Conservation (phyloP, 2,888 invertebrate species). For the Chymomyza amoena region DNA sequence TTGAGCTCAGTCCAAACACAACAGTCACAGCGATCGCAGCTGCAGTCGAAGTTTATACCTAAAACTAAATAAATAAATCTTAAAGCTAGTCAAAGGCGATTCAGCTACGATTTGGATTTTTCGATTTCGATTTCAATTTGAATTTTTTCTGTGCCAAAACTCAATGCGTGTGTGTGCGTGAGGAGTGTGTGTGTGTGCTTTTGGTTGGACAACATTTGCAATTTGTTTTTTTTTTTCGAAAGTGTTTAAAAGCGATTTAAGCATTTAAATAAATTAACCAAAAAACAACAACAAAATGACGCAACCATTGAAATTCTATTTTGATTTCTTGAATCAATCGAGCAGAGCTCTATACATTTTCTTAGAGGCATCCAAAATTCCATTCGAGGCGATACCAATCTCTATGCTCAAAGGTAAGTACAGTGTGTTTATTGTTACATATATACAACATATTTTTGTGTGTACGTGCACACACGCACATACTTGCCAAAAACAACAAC, state of each 20-base stretch:
- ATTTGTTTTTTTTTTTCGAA: neutral
- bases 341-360: conserved; percentile 87
- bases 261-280: neutral
- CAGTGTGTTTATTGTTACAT: neutral
- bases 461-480: neutral
- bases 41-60: neutral
- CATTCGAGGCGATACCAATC: conserved; percentile 83
- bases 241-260: conserved; percentile 3
- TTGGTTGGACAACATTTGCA: neutral
- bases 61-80: neutral
- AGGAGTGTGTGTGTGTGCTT: neutral
- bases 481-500: neutral
- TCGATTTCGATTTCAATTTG: neutral
- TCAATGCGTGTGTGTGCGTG: neutral
- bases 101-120: neutral
- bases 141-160: neutral
- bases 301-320: conserved; percentile 83
- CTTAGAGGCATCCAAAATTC: conserved; percentile 83
- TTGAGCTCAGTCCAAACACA: conserved; percentile 57
- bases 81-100: conserved; percentile 2
- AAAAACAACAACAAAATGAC: conserved; percentile 59
- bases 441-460: neutral
- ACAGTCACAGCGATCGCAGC: conserved; percentile 45
- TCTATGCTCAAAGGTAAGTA: conserved; percentile 83
- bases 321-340: conserved; percentile 88